These are phyloP conservation scores for Drosophila robusta DNA, from an alignment of 2,888 invertebrate species.

Conservation along the genomic window DNA sequence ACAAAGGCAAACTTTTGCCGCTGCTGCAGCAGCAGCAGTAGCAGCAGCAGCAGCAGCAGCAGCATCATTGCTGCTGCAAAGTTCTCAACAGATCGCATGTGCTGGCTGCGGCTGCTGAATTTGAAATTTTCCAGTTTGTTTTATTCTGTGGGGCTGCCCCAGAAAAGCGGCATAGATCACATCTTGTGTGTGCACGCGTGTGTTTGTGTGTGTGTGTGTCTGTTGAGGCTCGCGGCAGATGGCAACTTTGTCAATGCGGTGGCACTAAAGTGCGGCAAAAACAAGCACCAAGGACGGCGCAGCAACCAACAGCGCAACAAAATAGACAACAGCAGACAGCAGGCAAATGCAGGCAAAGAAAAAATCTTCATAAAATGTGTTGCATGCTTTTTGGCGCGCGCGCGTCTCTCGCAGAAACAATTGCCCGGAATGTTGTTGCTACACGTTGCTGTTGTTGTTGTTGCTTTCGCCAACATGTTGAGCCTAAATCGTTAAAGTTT, in stretches of 20 bases:
- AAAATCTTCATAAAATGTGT: slow-evolving; percentile 71
- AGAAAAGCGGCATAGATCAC: slow-evolving; percentile 76
- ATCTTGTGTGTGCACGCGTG: slow-evolving; percentile 40
- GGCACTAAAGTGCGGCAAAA: slow-evolving; percentile 70
- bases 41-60: too few species aligned
- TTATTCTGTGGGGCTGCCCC: slow-evolving; percentile 54
- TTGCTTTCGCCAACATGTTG: slow-evolving; percentile 75
- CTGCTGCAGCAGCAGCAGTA: slow-evolving; percentile 18
- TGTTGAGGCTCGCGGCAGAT: slow-evolving; percentile 59
- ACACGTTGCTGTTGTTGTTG: slow-evolving; percentile 33
- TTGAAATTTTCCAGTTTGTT: slow-evolving; percentile 72
- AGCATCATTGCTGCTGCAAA: slow-evolving; percentile 46
- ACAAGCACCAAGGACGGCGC: slow-evolving; percentile 63
- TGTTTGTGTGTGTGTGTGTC: slow-evolving; percentile 16
- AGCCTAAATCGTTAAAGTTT: slow-evolving; percentile 83
- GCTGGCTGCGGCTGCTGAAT: slow-evolving; percentile 76
- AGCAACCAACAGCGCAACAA: slow-evolving; percentile 39
- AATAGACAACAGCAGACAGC: slow-evolving; percentile 30
- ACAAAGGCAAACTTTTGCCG: slow-evolving; percentile 73
- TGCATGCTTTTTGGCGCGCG: slow-evolving; percentile 66
- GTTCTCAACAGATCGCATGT: slow-evolving; percentile 70
- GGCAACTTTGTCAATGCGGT: slow-evolving; percentile 71
- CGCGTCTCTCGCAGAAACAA: slow-evolving; percentile 53
- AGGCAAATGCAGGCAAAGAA: slow-evolving; percentile 33
- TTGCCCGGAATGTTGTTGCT: slow-evolving; percentile 57